Conservation (phyloP, 2,797 vertebrate genomes). For the Pseudochaenichthys georgianus region DNA sequence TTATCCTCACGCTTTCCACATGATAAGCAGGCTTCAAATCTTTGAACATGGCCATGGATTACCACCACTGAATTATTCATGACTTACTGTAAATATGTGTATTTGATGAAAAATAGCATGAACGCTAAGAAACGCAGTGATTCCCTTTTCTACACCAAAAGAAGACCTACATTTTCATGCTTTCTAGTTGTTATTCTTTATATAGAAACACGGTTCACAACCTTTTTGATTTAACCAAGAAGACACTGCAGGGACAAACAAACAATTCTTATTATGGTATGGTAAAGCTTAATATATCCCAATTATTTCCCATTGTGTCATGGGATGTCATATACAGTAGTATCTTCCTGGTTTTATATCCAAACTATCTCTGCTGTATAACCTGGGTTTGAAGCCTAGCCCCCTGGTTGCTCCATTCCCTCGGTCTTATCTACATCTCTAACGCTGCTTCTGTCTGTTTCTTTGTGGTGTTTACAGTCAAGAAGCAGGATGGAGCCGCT, state of each 20-base stretch:
- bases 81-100: constrained; percentile 12
- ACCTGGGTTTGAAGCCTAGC: constrained; percentile 25
- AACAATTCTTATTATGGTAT: constrained; percentile 6
- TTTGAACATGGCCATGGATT: neutral
- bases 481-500: constrained; percentile 97
- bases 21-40: neutral
- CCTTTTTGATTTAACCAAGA: neutral
- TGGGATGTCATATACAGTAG: neutral
- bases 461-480: constrained; percentile 87
- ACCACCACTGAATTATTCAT: constrained; percentile 20
- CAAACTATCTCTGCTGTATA: constrained; percentile 21
- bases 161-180: neutral
- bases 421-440: constrained; percentile 36
- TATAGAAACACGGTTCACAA: neutral
- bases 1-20: neutral
- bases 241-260: constrained; percentile 20
- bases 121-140: neutral
- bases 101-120: constrained; percentile 14
- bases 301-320: constrained; percentile 15
- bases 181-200: neutral
- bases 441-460: constrained; percentile 40
- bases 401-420: constrained; percentile 16
- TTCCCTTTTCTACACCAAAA: constrained; percentile 1
- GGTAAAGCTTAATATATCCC: constrained; percentile 8
- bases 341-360: constrained; percentile 31